Base-by-base conservation (phyloP, 2,797 vertebrate genomes). In the Dicrostonyx torquatus region DNA sequence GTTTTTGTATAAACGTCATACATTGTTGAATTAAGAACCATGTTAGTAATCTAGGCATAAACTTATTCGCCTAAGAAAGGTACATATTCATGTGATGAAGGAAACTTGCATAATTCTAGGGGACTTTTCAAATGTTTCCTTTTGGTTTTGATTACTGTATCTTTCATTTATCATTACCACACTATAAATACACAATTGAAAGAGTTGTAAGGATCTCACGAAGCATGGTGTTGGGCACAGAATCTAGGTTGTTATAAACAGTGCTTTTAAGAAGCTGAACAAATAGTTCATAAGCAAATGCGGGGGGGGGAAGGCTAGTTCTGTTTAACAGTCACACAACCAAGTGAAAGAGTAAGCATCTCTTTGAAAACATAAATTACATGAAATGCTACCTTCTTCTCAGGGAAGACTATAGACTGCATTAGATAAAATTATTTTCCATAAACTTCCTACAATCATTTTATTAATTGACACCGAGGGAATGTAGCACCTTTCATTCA, bases 401-500 rank as follows among this genome's bases (percentile, higher is more conserved):
- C 11, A 60, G 89, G 79, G 96, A n/a, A 94, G 88, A 95, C 95
- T 97, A 95, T 80, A 97, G 82, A 96, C 77, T 96, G 78, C 82
- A 97, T 90, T 94, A 90, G 84, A 97, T 96, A 90, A 97, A 96
- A 93, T 90, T 94, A 94, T 83, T 91, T 97, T 93, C 97, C 72
- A 97, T 95, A 96, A 96, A 97, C 96, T 96, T 97, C 97, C 97
- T 97, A 94, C 93, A 96, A 95, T 95, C 68, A 91, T 96, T 97
- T 97, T 97, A 97, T 97, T 97, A 95, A 97, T 97, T 96, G 96
- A 97, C 95, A 97, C 93, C 62, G 90, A 96, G 68, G 92, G 93
- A 87, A 97, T 93, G 93, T 45, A 96, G 97, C 97, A 97, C 95
- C 94, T 91, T 96, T 96, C 95, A 97, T 79, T 73, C 93, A 95